These are phyloP conservation scores for Rhopalosiphum padi DNA, from an alignment of 1,140 invertebrate species.

Conservation along the genomic window DNA sequence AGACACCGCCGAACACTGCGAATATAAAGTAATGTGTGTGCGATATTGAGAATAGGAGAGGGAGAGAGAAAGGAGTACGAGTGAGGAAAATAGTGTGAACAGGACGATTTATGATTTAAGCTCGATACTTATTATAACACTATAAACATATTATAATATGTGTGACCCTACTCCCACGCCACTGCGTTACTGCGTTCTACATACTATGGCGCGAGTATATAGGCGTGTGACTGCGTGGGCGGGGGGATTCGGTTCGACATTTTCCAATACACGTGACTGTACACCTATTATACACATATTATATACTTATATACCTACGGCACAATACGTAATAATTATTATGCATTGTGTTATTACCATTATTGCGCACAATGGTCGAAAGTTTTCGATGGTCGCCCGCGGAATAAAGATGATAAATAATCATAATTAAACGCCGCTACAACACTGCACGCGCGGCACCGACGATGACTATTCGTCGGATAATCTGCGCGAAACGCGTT, in stretches of 20 bases:
- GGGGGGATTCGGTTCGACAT: neutral
- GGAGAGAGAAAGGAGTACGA: neutral
- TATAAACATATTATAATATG: neutral
- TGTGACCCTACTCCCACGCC: neutral
- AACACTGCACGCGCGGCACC: neutral
- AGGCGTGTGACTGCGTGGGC: neutral
- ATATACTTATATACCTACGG: neutral
- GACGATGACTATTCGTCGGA: neutral
- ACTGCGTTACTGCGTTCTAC: neutral
- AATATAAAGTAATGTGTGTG: neutral
- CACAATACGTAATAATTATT: neutral
- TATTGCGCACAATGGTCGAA: neutral
- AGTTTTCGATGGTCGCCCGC: neutral
- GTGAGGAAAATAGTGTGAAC: neutral
- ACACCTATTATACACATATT: neutral
- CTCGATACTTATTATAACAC: neutral
- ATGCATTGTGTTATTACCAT: neutral
- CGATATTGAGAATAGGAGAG: no score
- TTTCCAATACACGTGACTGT: neutral
- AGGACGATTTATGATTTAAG: neutral
- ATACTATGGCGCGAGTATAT: neutral
- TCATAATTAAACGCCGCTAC: conserved; percentile 10
- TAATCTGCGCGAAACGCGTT: neutral
- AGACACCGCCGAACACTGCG: neutral
- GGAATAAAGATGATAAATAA: conserved; percentile 43